Evolutionary conservation across 2,113 vertebrate species (phyloP), one percentile per base, ranked within the genome.

Genomic region (Alaudala cheleensis): DNA sequence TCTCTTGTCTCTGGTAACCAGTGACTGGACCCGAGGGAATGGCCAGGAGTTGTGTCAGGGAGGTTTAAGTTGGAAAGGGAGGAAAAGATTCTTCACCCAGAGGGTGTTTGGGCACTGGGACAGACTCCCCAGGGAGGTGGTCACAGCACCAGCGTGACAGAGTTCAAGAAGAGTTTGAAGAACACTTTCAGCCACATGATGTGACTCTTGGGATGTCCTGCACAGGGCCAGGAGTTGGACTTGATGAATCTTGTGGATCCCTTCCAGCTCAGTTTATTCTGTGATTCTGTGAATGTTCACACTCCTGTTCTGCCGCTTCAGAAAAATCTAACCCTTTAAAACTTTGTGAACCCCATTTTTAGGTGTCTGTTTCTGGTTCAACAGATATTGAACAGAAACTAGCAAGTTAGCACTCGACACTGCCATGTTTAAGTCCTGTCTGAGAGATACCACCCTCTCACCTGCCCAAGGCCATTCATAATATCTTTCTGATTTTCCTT

Each of bases 181-280:
- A 57, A 20, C 5, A 1, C 10, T 25, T 16, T 31, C 0, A 0
- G 25, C 44, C 16, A 57, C 25, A 21, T 0, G 0, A 2, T 66
- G 51, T 50, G 8, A 54, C 28, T n/a, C 39, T 11, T 45, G 58
- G 28, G 14, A 4, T 45, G 26, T 53, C 13, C 31, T 40, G 25
- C 6, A 20, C 17, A 58, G 31, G 7, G 5, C 4, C 17, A 31
- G 44, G 22, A 69, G 14, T 2, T 33, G 12, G 26, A 23, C 22
- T 60, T 26, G 22, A 77, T 44, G 18, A 51, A 22, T 11, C 21
- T 8, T 23, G 7, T 44, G 33, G 5, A 18, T 45, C 11, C 3
- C 22, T 53, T 86, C 18, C 22, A 69, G 20, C 12, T 78, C 39
- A 39, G 11, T 6, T 28, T 61, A 37, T 53, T 53, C 64, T 44